Evolutionary conservation across 2,797 vertebrate species (phyloP), one percentile per base, ranked within the genome.

Genomic region (Molossus molossus): DNA sequence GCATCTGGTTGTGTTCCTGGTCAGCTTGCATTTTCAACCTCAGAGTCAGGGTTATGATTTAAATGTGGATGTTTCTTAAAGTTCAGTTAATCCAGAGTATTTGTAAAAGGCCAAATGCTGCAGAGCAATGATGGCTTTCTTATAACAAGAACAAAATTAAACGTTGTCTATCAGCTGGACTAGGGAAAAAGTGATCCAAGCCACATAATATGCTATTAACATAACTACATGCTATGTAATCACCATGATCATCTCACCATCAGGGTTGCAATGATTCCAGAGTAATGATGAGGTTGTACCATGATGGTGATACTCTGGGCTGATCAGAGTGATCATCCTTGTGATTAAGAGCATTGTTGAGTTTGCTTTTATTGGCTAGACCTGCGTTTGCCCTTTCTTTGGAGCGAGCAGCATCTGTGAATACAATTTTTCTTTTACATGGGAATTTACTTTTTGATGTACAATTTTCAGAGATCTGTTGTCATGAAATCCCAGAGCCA

Each of bases 401-500:
- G 76, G 79, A 87, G 75, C 91, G 23, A 89, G 60, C 2, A 1
- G 80, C 89, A 85, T 95, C 93, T 91, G 88, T 94, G 80, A 95
- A 94, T 25, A 91, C 67, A 57, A 4, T 72, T 93, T 87, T 94
- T 73, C 57, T 81, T 94, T 87, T 76, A n/a, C 27, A 29, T 77
- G 89, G 11, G 60, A 75, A 53, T 94, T 94, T 60, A 48, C 33
- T 94, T 95, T 94, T 87, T 65, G 83, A 91, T 73, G 91, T 23
- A 70, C 89, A 94, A 50, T 20, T 93, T 94, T 65, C 60, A 84
- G 45, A 95, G 96, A 91, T 87, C 80, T 90, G 57, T 75, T 96
- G 90, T 96, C 80, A 60, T n/a, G 89, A 93, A 75, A 48, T 94
- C 93, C 79, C 89, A 82, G 84, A 95, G 80, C 87, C 87, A 95